Percentiles rank a stretch among this genome's conserved stretches.
phyloP scores from a whole-genome alignment of 2,113 vertebrate species.

The Cromileptes altivelis region DNA sequence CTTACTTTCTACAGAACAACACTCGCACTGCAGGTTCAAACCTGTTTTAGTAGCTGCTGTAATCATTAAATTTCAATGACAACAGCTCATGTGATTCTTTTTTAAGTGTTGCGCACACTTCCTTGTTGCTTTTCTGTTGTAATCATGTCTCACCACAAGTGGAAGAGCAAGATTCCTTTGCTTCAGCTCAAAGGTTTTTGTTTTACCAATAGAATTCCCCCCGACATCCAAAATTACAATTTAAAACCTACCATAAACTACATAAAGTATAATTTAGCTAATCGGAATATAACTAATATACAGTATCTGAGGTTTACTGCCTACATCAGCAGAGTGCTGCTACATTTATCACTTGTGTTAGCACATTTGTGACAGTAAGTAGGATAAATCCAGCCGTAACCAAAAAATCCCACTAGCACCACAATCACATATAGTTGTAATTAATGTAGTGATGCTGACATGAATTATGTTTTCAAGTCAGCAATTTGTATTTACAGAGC shows the following conservation, averaged over 20 bases:
- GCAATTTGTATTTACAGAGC: slow-evolving; percentile 40
- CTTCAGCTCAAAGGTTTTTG: background rate
- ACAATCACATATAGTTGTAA: slow-evolving; percentile 33
- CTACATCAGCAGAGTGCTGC: slow-evolving; percentile 35
- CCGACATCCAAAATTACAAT: background rate
- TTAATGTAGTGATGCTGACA: slow-evolving; percentile 30
- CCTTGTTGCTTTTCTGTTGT: slow-evolving; percentile 14
- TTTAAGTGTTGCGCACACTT: slow-evolving; percentile 1
- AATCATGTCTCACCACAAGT: slow-evolving; percentile 1
- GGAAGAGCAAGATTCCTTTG: slow-evolving; percentile 36
- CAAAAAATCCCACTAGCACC: slow-evolving; percentile 25
- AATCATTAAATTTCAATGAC: background rate
- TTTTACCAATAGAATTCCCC: slow-evolving; percentile 3
- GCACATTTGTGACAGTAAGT: slow-evolving; percentile 34
- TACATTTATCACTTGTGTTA: background rate
- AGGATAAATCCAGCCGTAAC: slow-evolving; percentile 4
- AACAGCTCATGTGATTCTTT: background rate
- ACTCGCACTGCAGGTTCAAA: background rate
- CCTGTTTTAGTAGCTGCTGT: background rate
- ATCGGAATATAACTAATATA: background rate
- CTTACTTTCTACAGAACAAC: background rate
- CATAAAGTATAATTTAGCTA: slow-evolving; percentile 12
- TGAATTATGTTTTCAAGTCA: slow-evolving; percentile 55
- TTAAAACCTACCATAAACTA: background rate
- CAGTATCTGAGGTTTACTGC: background rate